A percentile compares a stretch with the other conserved stretches of the same genome.
phyloP scores from a whole-genome alignment of 2,113 vertebrate species.

The Motacilla alba region DNA sequence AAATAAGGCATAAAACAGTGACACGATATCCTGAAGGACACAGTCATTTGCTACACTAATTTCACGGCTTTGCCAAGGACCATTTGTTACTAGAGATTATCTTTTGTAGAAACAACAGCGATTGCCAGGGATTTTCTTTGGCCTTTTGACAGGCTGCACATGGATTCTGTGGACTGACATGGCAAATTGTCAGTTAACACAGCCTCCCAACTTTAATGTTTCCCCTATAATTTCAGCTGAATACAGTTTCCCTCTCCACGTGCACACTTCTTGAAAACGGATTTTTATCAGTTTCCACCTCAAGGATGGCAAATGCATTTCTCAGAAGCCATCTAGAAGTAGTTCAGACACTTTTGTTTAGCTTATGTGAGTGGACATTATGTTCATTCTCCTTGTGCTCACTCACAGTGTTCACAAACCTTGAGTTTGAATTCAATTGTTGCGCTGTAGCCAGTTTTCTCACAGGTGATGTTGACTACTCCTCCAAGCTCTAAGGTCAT shows the following conservation, averaged over 20 bases:
- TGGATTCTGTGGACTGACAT: not conserved
- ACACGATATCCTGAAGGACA: not conserved
- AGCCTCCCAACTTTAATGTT: not conserved
- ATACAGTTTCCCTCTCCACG: not conserved
- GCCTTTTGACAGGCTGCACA: not conserved
- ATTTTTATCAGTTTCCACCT: not conserved
- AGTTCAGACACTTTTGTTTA: not conserved
- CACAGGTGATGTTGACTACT: constrained; percentile 88
- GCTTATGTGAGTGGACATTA: not conserved
- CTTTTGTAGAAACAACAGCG: not conserved
- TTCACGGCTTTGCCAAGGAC: not conserved
- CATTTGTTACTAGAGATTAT: not conserved
- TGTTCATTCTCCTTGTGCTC: not conserved
- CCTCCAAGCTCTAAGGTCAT: constrained; percentile 97
- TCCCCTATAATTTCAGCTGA: not conserved
- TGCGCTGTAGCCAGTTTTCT: constrained; percentile 96
- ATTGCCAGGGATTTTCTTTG: not conserved
- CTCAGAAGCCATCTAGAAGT: not conserved
- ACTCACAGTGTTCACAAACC: constrained; percentile 68
- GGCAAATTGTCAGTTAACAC: not conserved
- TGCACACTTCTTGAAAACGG: not conserved
- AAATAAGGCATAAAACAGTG: not conserved
- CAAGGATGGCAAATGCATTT: not conserved
- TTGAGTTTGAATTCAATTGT: constrained; percentile 97
- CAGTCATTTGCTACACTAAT: not conserved